These are phyloP conservation scores for Eristalis intricaria DNA, from an alignment of 2,888 invertebrate genomes.

Conservation along the genomic window DNA sequence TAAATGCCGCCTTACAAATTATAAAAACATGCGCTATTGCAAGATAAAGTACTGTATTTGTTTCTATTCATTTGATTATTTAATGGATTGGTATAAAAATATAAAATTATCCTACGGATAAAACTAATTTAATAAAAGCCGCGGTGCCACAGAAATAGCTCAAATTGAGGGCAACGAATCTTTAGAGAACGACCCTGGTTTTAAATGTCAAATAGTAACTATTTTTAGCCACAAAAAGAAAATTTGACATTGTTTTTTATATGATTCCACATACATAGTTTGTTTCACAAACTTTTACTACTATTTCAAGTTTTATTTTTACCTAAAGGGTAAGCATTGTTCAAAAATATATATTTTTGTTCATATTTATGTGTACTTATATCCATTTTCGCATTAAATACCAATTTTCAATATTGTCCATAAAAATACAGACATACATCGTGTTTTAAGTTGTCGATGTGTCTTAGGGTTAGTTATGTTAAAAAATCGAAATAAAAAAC, in stretches of 20 bases:
- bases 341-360: background rate
- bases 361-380: background rate
- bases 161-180: too few species aligned
- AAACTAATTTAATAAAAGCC: too few species aligned
- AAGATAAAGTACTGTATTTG: too few species aligned
- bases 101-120: too few species aligned
- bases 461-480: background rate
- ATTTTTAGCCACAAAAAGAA: too few species aligned
- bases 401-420: background rate
- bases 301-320: constrained; percentile 5
- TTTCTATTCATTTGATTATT: too few species aligned
- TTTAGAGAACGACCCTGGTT: background rate
- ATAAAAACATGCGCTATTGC: too few species aligned
- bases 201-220: background rate
- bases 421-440: background rate
- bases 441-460: constrained; percentile 24
- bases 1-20: too few species aligned
- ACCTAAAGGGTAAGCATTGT: constrained; percentile 15
- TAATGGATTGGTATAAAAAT: too few species aligned
- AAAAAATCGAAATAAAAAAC: constrained; percentile 8
- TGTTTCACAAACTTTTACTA: constrained; percentile 37
- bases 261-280: background rate
- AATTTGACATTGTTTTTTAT: background rate
- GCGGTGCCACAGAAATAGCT: too few species aligned
- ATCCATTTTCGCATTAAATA: background rate